Percentiles rank a stretch among this genome's conserved stretches.
phyloP scores from a whole-genome alignment of 2,113 vertebrate genomes.

The Nettapus auritus region DNA sequence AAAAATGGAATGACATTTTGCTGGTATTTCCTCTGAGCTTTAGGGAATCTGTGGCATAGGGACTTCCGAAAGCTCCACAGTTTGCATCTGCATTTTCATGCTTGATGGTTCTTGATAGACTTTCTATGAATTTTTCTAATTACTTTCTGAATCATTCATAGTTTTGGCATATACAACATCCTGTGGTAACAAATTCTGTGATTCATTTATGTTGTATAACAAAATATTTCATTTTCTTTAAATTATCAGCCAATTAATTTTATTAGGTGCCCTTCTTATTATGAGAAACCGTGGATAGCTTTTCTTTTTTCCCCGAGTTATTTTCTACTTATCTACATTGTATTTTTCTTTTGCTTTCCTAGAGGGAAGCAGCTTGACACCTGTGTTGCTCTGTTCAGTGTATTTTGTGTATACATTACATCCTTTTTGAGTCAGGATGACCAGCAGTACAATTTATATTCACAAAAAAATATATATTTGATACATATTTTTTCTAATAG shows the following conservation, averaged over 20 bases:
- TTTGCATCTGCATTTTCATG: background rate
- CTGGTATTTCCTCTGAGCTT: background rate
- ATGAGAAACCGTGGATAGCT: background rate
- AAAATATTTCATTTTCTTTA: background rate
- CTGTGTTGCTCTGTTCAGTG: background rate
- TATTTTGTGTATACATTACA: background rate
- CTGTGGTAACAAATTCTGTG: background rate
- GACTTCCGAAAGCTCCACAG: background rate
- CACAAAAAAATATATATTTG: background rate
- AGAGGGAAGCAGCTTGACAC: background rate
- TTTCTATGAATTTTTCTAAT: background rate
- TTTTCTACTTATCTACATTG: background rate
- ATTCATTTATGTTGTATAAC: background rate
- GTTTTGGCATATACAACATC: background rate
- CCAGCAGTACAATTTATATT: background rate
- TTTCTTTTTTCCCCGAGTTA: background rate
- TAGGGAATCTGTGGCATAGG: background rate
- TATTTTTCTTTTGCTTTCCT: background rate
- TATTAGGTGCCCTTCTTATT: background rate
- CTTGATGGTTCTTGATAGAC: background rate
- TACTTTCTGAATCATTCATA: background rate
- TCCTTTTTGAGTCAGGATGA: background rate
- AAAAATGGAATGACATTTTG: background rate
- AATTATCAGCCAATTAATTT: background rate
- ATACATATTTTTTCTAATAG: background rate